These are phyloP conservation scores for Odocoileus virginianus DNA, from an alignment of 2,113 vertebrate genomes.

Conservation along the genomic window DNA sequence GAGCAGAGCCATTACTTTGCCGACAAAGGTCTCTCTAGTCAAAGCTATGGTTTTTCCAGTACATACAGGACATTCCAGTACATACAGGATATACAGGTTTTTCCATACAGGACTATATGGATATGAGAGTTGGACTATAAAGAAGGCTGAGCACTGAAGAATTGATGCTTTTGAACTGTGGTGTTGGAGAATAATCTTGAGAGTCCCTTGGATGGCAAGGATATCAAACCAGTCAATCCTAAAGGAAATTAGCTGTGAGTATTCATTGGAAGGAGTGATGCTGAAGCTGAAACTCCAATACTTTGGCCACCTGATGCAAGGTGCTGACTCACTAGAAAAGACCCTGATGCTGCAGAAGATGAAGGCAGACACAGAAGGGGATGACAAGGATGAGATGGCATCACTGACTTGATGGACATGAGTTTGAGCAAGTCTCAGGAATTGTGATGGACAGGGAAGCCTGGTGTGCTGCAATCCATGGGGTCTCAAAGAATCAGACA, in stretches of 20 bases:
- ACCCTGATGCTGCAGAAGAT: not conserved
- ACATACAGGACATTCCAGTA: not conserved
- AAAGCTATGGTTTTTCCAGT: not conserved
- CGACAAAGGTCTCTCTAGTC: not conserved
- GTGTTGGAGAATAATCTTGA: not conserved
- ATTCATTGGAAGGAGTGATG: not conserved
- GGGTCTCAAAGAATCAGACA: not conserved
- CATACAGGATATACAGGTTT: no score
- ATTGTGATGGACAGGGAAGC: not conserved
- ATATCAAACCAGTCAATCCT: not conserved
- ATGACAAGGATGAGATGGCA: not conserved
- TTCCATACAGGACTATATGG: not conserved
- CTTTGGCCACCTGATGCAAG: not conserved
- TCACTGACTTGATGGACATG: not conserved
- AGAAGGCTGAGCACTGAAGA: not conserved
- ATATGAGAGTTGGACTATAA: not conserved
- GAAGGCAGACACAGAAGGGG: not conserved
- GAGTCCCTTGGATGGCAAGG: not conserved
- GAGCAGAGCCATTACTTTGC: not conserved
- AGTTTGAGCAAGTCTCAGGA: not conserved
- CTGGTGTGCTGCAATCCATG: not conserved
- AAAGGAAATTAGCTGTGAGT: not conserved
- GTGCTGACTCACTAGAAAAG: not conserved
- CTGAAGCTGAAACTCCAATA: not conserved
- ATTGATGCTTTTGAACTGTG: not conserved